Percentiles rank a stretch among this genome's conserved stretches.
phyloP scores from a whole-genome alignment of 1,140 invertebrate genomes.

The Sycobia sp. region DNA sequence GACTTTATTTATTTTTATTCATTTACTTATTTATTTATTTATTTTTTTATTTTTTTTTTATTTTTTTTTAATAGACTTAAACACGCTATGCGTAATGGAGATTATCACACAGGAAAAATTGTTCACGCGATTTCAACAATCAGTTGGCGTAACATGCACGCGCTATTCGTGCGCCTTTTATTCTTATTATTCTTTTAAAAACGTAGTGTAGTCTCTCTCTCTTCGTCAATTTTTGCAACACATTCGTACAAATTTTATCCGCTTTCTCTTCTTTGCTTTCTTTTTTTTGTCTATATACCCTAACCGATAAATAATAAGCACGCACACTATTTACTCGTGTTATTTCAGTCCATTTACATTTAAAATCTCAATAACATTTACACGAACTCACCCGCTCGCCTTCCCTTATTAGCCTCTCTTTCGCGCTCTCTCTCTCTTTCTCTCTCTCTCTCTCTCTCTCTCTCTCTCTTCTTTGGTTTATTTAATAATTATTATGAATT shows the following conservation, averaged over 20 bases:
- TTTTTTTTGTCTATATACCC: too few relatives aligned
- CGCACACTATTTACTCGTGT: conserved; percentile 33
- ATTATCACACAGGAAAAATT: conserved; percentile 61
- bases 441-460: conserved; percentile 23
- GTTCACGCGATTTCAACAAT: conserved; percentile 58
- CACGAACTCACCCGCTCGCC: conserved; percentile 34
- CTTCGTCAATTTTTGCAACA: conserved; percentile 31
- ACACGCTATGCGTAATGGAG: conserved; percentile 52
- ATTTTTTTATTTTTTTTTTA: conserved; percentile 11
- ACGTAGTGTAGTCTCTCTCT: conserved; percentile 50
- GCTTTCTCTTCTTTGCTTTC: too few relatives aligned
- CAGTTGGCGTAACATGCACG: conserved; percentile 52
- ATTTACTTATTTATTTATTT: too few relatives aligned
- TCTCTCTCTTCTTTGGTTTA: not conserved
- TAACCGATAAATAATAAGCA: too few relatives aligned
- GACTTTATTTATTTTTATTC: too few relatives aligned
- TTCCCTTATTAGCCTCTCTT: conserved; percentile 14
- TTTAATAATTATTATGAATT: conserved; percentile 24
- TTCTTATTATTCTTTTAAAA: conserved; percentile 46
- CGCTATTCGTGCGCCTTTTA: conserved; percentile 37
- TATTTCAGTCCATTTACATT: conserved; percentile 21
- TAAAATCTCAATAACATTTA: conserved; percentile 27
- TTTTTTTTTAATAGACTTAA: conserved; percentile 43
- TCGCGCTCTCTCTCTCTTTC: not conserved
- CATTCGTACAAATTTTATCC: conserved; percentile 19